phyloP scores from a whole-genome alignment of 2,113 vertebrate species.

The Amphilophus citrinellus region DNA sequence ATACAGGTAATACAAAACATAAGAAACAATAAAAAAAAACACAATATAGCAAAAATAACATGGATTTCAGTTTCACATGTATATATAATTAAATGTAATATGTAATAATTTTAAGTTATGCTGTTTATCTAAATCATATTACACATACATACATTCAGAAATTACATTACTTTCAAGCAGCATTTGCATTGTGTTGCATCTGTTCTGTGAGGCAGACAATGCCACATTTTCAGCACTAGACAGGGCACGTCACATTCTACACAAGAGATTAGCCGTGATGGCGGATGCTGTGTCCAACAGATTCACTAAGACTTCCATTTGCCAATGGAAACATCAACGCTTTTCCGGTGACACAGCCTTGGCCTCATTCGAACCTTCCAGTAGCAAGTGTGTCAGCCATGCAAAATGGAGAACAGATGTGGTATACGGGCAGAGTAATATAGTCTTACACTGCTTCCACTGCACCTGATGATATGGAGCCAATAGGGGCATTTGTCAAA shows the following conservation, averaged over 20 bases:
- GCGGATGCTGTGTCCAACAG: conserved; percentile 32
- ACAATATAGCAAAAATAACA: background rate
- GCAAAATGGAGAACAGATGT: conserved; percentile 77
- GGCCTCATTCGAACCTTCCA: conserved; percentile 65
- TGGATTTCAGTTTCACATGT: background rate
- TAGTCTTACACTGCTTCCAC: conserved; percentile 77
- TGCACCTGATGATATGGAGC: conserved; percentile 80
- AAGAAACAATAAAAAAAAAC: background rate
- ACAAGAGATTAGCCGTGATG: conserved; percentile 60
- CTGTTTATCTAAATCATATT: background rate
- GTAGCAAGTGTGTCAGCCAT: conserved; percentile 70
- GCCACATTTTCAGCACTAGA: background rate
- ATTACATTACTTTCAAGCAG: background rate
- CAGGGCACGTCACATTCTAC: background rate
- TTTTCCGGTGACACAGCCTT: conserved; percentile 59
- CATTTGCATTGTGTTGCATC: background rate
- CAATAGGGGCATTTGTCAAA: conserved; percentile 83
- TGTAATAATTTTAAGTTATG: background rate
- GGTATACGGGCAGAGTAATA: conserved; percentile 77
- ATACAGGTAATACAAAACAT: background rate
- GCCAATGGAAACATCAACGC: conserved; percentile 48
- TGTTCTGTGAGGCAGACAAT: background rate
- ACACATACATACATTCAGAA: background rate
- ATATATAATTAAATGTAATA: background rate
- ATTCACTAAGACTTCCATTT: conserved; percentile 51